A percentile compares a stretch with the other conserved stretches of the same genome.
Evolutionary conservation across 2,888 invertebrate genomes (phyloP).

Genomic region (Parnassius orleans): DNA sequence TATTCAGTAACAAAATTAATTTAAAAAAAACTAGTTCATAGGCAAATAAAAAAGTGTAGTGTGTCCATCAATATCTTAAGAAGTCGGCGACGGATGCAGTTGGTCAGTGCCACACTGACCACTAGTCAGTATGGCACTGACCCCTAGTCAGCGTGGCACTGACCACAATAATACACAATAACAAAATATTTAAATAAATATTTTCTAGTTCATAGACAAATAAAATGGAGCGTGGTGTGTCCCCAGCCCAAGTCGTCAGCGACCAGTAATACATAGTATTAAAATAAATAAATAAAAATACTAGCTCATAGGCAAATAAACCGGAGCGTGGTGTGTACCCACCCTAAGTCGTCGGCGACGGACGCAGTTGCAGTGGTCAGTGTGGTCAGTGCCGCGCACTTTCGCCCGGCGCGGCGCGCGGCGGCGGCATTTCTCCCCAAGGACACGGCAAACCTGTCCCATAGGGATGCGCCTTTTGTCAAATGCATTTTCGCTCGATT

Average conservation of each 20-base stretch:
- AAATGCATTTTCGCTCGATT: too few species aligned
- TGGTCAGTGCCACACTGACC: conserved; percentile 6
- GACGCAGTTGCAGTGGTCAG: conserved; percentile 36
- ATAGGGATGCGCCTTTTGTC: conserved; percentile 20
- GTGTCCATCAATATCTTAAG: conserved; percentile 1
- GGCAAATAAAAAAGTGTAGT: conserved; percentile 6
- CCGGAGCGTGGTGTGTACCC: conserved; percentile 4
- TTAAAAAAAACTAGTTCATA: too few species aligned
- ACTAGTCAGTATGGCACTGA: conserved; percentile 26
- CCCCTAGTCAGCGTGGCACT: too few species aligned
- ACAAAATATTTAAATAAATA: too few species aligned
- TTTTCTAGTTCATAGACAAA: neutral
- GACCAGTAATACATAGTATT: neutral
- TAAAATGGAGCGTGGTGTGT: conserved; percentile 2
- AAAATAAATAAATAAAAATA: too few species aligned
- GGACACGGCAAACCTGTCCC: conserved; percentile 43
- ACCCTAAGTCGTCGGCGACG: conserved; percentile 8
- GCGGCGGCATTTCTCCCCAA: conserved; percentile 48
- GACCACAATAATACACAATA: too few species aligned
- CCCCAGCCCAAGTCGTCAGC: conserved; percentile 6
- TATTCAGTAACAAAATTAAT: too few species aligned
- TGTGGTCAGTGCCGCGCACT: conserved; percentile 44
- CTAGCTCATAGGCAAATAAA: neutral
- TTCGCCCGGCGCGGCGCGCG: conserved; percentile 40
- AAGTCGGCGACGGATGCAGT: conserved; percentile 21